phyloP scores from a whole-genome alignment of 2,888 invertebrate genomes.

The Tanypteryx hageni region DNA sequence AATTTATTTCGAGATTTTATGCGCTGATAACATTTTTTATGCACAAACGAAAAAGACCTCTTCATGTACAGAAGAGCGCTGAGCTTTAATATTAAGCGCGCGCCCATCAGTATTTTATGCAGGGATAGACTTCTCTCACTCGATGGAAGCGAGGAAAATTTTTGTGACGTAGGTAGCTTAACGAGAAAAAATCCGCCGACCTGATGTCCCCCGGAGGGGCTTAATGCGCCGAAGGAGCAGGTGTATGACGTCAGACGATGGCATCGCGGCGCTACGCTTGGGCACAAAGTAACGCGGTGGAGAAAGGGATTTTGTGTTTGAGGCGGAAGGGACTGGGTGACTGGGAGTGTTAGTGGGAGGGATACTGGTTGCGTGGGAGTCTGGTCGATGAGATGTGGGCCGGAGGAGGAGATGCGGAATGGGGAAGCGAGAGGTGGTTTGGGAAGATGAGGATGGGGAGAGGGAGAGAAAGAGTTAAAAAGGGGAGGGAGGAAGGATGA shows the following conservation, averaged over 20 bases:
- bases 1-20: too few species aligned
- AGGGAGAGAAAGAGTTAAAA: too few species aligned
- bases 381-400: constrained; percentile 19
- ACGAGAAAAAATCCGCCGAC: not conserved
- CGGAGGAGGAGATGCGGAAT: not conserved
- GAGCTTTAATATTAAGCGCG: not conserved
- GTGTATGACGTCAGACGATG: constrained; percentile 3
- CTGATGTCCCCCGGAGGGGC: not conserved
- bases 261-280: not conserved
- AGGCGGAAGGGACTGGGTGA: not conserved
- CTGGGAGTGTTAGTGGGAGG: not conserved
- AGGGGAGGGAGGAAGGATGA: too few species aligned
- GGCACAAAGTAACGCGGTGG: not conserved
- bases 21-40: too few species aligned
- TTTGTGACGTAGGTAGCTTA: not conserved
- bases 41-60: too few species aligned
- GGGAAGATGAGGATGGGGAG: too few species aligned
- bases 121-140: not conserved
- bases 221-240: constrained; percentile 13
- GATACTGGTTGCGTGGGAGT: not conserved
- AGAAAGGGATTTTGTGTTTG: not conserved
- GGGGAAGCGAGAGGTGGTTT: too few species aligned
- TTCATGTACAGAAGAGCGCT: too few species aligned
- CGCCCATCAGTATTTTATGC: not conserved
- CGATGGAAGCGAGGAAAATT: constrained; percentile 10